Conservation (phyloP, 2,888 invertebrate species). For the Eustalomyia histrio region DNA sequence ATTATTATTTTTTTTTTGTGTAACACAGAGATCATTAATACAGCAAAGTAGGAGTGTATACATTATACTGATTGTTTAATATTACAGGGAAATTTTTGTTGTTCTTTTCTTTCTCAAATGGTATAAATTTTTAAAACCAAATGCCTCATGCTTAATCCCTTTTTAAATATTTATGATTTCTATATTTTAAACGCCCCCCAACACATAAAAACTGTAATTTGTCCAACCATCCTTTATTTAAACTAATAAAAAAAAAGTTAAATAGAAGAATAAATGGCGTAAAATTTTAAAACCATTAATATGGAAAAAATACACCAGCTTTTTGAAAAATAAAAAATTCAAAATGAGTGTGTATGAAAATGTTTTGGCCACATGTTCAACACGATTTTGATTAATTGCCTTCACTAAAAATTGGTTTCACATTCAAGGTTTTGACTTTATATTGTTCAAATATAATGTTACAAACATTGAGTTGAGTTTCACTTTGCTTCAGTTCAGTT, state of each 20-base stretch:
- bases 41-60: constrained; percentile 42
- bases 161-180: constrained; percentile 33
- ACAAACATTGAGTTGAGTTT: constrained; percentile 34
- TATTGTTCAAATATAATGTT: constrained; percentile 55
- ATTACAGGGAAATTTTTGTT: constrained; percentile 30
- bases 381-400: constrained; percentile 65
- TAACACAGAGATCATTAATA: constrained; percentile 41
- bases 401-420: constrained; percentile 61
- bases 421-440: constrained; percentile 55
- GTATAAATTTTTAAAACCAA: constrained; percentile 37
- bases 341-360: constrained; percentile 43
- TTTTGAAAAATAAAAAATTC: not conserved
- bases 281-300: constrained; percentile 54
- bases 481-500: constrained; percentile 12
- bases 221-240: constrained; percentile 5
- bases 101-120: constrained; percentile 7
- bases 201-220: constrained; percentile 29
- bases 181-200: constrained; percentile 45
- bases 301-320: constrained; percentile 33
- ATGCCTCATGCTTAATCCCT: not conserved
- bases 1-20: constrained; percentile 27
- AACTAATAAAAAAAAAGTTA: not conserved
- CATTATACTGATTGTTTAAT: constrained; percentile 42
- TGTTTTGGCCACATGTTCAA: constrained; percentile 62
- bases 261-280: constrained; percentile 44